Base-by-base conservation (phyloP, 2,888 invertebrate genomes). In the Zeuzera pyrina region DNA sequence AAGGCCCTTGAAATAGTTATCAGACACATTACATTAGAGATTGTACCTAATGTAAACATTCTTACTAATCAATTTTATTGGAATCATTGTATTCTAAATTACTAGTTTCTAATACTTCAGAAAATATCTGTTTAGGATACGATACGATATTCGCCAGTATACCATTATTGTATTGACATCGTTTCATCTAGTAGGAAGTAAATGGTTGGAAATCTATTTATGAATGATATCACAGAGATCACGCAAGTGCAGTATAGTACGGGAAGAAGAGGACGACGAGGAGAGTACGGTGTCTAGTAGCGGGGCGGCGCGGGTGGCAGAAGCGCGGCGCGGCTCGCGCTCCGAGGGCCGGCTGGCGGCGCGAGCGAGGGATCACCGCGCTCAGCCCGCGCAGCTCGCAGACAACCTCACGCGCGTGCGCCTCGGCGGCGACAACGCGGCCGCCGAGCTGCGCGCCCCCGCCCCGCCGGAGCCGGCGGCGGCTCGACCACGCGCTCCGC, bases 211-310 rank as follows among this genome's bases (percentile, higher is more conserved):
- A 7, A 25, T 11, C 10, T 10, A 12, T 13, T 13, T 21, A 22
- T n/a, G 12, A 11, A 8, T n/a, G 13, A 5, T 21, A 3, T 13
- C 14, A 35, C 70, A 89, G 84, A 86, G 93, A 30, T 88, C 89
- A 13, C 87, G 95, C 30, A 95, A 95, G 61, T 96, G 95, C 77
- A 94, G 94, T 57, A 94, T 96, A 52, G 95, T 96, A 12, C 91
- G 94, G 49, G 94, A 94, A 60, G 97, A 97, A 64, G 96, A 96
- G 50, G 95, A 95, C 55, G 92, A 93, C 58, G 95, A 96, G 55
- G 94, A 92, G 49, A 85, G 41, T 67, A 85, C 24, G 60, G 86
- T 42, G 37, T 84, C 85, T 45, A 53, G 87, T 86, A 47, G 84
- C 86, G 36, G 78, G 72, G 30, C 69, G 83, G 36, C 83, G 86